phyloP scores from a whole-genome alignment of 2,797 vertebrate genomes.

The Chrysocyon brachyurus region DNA sequence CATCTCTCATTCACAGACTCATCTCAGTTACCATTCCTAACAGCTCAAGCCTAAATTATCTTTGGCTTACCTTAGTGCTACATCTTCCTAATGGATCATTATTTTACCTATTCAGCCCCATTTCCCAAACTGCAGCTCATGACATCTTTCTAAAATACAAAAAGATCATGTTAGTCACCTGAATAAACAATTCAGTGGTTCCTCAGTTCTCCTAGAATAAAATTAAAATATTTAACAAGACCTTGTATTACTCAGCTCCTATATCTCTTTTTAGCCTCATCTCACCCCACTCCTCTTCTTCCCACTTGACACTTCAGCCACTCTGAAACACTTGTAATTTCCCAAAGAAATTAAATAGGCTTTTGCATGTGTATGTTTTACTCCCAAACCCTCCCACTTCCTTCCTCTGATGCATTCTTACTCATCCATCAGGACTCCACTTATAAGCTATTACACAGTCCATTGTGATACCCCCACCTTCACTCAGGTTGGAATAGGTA shows the following conservation, averaged over 20 bases:
- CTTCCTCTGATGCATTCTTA: neutral
- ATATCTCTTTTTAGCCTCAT: neutral
- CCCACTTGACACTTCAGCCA: neutral
- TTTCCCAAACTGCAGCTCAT: constrained; percentile 32
- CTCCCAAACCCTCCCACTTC: neutral
- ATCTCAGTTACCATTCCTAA: neutral
- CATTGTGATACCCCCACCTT: neutral
- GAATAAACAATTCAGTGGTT: neutral
- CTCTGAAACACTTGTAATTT: constrained; percentile 12
- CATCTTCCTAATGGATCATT: neutral
- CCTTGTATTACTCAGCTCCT: neutral
- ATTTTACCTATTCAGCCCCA: neutral
- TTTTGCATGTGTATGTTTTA: neutral
- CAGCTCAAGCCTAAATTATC: neutral
- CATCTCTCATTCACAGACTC: neutral
- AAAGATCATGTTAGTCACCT: neutral
- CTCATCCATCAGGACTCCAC: neutral
- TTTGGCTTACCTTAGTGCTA: neutral
- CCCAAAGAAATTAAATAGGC: neutral
- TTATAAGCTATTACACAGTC: neutral
- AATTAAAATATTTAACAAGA: constrained; percentile 36
- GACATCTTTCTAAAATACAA: constrained; percentile 18
- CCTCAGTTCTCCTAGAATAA: neutral
- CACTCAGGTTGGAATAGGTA: neutral
- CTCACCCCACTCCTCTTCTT: neutral